Conservation (phyloP, 37 sponge, comb jelly and placozoan species). For the Beroe forskalii region DNA sequence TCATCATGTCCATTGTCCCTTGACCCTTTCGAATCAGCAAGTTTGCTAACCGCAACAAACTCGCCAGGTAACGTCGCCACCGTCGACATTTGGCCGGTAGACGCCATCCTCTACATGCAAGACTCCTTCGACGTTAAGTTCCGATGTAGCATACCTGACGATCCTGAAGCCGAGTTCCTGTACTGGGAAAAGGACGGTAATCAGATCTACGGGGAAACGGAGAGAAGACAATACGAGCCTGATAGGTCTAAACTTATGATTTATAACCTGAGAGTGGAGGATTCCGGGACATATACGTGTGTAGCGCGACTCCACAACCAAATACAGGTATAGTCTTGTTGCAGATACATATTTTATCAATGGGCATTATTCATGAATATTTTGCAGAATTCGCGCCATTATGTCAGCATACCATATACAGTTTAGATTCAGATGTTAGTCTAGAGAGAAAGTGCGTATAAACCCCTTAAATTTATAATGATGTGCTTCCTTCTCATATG, state of each 20-base stretch:
- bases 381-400: background rate
- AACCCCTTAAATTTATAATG: too few species aligned
- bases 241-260: background rate
- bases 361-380: too few species aligned
- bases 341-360: too few species aligned
- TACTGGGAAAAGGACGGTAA: constrained; percentile 6
- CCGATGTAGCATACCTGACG: constrained; percentile 10
- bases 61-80: background rate
- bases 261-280: background rate
- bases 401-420: too few species aligned
- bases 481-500: too few species aligned
- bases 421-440: too few species aligned
- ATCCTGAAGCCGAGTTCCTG: constrained; percentile 3
- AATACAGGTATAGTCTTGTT: too few species aligned
- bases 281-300: constrained; percentile 23
- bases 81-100: background rate
- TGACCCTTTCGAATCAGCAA: too few species aligned
- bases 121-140: constrained; percentile 4
- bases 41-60: too few species aligned
- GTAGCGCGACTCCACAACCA: constrained; percentile 6
- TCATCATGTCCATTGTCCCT: too few species aligned
- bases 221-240: background rate
- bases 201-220: constrained; percentile 14
- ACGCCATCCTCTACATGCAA: background rate
- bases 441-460: too few species aligned